Evolutionary conservation across 1,140 invertebrate genomes (phyloP).

Genomic region (Pogonomyrmex barbatus): DNA sequence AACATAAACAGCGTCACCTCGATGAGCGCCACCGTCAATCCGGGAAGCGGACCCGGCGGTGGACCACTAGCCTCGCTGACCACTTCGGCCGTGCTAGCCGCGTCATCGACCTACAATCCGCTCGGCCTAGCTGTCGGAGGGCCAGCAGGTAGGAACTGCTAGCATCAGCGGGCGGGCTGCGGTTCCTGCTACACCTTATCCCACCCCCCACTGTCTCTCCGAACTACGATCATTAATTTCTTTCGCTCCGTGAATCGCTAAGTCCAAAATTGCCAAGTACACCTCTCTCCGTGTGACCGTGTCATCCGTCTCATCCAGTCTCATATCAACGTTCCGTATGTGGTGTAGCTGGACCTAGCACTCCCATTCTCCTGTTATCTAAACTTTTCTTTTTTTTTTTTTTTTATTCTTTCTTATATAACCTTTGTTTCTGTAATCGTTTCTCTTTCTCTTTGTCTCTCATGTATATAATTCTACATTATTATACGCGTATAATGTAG

Average conservation of each 20-base stretch:
- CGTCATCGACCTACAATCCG: slow-evolving; percentile 92
- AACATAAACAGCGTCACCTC: slow-evolving; percentile 78
- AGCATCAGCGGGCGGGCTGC: slow-evolving; percentile 85
- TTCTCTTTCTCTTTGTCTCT: slow-evolving; percentile 41
- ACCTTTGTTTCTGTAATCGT: slow-evolving; percentile 69
- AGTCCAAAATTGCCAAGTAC: slow-evolving; percentile 47
- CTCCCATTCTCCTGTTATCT: slow-evolving; percentile 79
- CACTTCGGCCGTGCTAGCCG: slow-evolving; percentile 89
- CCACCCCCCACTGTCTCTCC: too few species aligned
- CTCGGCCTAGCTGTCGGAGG: slow-evolving; percentile 91
- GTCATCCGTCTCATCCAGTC: slow-evolving; percentile 64
- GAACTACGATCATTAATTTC: slow-evolving; percentile 65
- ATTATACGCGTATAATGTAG: background rate
- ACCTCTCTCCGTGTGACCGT: slow-evolving; percentile 52
- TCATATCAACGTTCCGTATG: slow-evolving; percentile 71
- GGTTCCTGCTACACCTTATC: slow-evolving; percentile 85
- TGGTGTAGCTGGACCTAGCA: slow-evolving; percentile 86
- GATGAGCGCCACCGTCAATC: slow-evolving; percentile 75
- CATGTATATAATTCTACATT: background rate
- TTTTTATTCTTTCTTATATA: slow-evolving; percentile 51
- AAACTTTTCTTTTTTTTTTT: slow-evolving; percentile 50
- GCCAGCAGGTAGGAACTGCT: slow-evolving; percentile 90
- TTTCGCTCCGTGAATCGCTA: slow-evolving; percentile 16
- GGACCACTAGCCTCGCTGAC: slow-evolving; percentile 91
- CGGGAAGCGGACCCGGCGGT: slow-evolving; percentile 65